Conservation (phyloP, 2,113 vertebrate species). For the Trematocara unimaculatum region DNA sequence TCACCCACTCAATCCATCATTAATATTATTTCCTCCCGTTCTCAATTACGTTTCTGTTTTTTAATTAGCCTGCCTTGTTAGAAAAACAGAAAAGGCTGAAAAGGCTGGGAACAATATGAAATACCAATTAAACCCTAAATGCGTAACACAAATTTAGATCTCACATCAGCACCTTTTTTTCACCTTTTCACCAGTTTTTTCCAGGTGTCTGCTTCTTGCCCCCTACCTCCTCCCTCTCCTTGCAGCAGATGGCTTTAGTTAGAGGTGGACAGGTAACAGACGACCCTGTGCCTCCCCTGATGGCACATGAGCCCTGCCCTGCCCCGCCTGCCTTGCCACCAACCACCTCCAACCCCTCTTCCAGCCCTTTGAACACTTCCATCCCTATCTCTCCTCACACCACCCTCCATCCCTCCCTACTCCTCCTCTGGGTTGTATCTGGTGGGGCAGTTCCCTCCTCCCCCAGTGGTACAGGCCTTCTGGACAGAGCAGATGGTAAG, state of each 20-base stretch:
- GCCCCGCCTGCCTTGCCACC: background rate
- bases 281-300: slow-evolving; percentile 44
- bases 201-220: background rate
- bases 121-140: slow-evolving; percentile 33
- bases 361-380: background rate
- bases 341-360: background rate
- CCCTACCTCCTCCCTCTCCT: slow-evolving; percentile 4
- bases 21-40: slow-evolving; percentile 36
- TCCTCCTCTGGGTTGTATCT: slow-evolving; percentile 41
- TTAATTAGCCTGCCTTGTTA: slow-evolving; percentile 36
- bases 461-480: slow-evolving; percentile 69
- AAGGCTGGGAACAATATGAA: slow-evolving; percentile 10
- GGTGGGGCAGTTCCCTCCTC: background rate
- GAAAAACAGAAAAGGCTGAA: slow-evolving; percentile 18
- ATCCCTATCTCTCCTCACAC: slow-evolving; percentile 3
- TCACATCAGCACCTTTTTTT: slow-evolving; percentile 1
- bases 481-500: slow-evolving; percentile 76
- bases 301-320: slow-evolving; percentile 47
- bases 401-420: background rate
- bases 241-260: slow-evolving; percentile 70
- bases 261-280: slow-evolving; percentile 76
- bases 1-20: slow-evolving; percentile 28
- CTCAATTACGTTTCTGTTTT: slow-evolving; percentile 30
- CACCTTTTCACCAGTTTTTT: background rate
- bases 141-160: slow-evolving; percentile 14